These are phyloP conservation scores for Solenopsis invicta DNA, from an alignment of 1,140 invertebrate species.

Conservation along the genomic window DNA sequence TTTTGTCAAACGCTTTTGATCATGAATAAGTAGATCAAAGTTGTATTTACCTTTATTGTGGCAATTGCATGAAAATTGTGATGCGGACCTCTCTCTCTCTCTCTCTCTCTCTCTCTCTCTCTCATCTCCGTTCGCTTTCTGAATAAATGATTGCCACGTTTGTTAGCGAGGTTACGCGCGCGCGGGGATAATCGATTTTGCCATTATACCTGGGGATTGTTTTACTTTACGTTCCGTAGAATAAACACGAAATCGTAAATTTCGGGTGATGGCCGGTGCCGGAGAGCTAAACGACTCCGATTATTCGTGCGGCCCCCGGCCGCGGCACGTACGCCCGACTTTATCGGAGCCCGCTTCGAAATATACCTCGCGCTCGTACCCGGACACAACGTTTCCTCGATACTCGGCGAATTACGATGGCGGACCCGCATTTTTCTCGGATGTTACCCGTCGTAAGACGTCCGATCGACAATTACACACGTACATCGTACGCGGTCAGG, in stretches of 20 bases:
- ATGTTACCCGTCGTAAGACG: conserved; percentile 53
- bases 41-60: too few relatives aligned
- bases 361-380: conserved; percentile 39
- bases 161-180: neutral
- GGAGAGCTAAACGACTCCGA: conserved; percentile 57
- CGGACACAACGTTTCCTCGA: conserved; percentile 48
- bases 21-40: neutral
- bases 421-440: conserved; percentile 56
- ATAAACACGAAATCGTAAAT: conserved; percentile 63
- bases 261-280: conserved; percentile 32
- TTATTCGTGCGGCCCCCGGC: conserved; percentile 52
- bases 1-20: neutral
- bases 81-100: neutral
- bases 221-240: conserved; percentile 54
- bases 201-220: conserved; percentile 36
- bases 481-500: conserved; percentile 14
- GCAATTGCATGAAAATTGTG: neutral
- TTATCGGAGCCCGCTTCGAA: conserved; percentile 36
- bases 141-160: neutral
- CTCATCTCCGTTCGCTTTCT: neutral
- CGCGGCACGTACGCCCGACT: conserved; percentile 56
- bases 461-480: conserved; percentile 60
- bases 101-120: too few relatives aligned
- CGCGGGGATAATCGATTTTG: conserved; percentile 36
- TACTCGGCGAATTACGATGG: conserved; percentile 43